Evolutionary conservation across 2,888 invertebrate genomes (phyloP).

Genomic region (Minunthozetes semirufus): DNA sequence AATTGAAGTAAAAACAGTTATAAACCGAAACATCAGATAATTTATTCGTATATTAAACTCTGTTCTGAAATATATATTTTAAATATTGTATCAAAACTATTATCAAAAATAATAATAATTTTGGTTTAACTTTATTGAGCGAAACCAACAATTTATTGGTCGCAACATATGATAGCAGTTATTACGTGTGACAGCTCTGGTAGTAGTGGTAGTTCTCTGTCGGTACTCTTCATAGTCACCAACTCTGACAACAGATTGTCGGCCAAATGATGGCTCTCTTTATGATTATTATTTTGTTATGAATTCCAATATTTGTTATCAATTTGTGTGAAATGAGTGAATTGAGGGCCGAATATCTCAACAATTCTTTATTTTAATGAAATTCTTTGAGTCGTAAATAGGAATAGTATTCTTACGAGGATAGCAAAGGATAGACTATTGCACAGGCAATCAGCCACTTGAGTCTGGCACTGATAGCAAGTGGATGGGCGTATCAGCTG

Average conservation of each 20-base stretch:
- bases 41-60: neutral
- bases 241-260: neutral
- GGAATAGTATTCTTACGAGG: neutral
- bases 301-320: neutral
- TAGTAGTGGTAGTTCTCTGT: neutral
- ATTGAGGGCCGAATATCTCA: neutral
- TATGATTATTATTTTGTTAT: neutral
- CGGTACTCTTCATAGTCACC: neutral
- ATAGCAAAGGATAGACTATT: neutral
- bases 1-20: neutral
- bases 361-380: neutral
- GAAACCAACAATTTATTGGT: neutral
- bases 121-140: neutral
- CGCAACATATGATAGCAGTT: neutral
- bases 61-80: neutral
- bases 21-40: neutral
- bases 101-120: neutral
- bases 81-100: neutral
- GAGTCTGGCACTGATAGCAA: neutral
- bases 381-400: neutral
- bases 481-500: slow-evolving; percentile 29
- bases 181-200: neutral
- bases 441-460: neutral
- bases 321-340: neutral
- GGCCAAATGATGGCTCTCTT: neutral